Evolutionary conservation across 2,888 invertebrate species (phyloP), one percentile per base, ranked within the genome.

Genomic region (Caenorhabditis wallacei): DNA sequence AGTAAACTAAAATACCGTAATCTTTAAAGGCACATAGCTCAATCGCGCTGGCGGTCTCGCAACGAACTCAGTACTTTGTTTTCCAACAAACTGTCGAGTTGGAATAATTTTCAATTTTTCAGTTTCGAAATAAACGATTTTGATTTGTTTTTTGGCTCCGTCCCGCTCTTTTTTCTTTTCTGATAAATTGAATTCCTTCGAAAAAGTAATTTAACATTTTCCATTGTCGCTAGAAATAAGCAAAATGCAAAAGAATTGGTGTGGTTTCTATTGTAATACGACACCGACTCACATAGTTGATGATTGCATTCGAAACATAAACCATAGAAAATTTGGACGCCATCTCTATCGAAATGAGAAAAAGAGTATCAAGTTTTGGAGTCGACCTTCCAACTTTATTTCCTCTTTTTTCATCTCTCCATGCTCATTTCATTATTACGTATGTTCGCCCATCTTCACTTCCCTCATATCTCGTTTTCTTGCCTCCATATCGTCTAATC

Each of bases 221-320:
- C n/a, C n/a, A n/a, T n/a, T n/a, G n/a, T 30, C 24, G 51, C 1
- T 64, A 30, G 26, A 48, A 26, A 48, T 30, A 64, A 66, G 24
- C 59, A 43, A 61, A 61, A 40, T 3, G 10, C 20, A 16, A 43
- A 18, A 43, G 18, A 24, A 56, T 54, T 69, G 40, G 56, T 51
- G 26, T 51, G 59, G 11, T 22, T 22, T 59, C 59, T 20, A 59
- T 53, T 66, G 72, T 64, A 74, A 74, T 35, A 64, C n/a, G 64
- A 74, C 56, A 74, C 74, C 56, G 18, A 20, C 20, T 74, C 64
- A 53, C 72, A 72, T 43, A 48, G 72, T 74, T 64, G 74, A 74
- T 64, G 74, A 53, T 46, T 51, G 40, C 53, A 40, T 26, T 40
- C 18, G 56, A 40, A 56, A 59, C 57, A 72, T 71, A 71, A 71